Percentiles rank a stretch among this genome's conserved stretches.
phyloP scores from a whole-genome alignment of 2,888 invertebrate species.

The Epirrhoe alternata region DNA sequence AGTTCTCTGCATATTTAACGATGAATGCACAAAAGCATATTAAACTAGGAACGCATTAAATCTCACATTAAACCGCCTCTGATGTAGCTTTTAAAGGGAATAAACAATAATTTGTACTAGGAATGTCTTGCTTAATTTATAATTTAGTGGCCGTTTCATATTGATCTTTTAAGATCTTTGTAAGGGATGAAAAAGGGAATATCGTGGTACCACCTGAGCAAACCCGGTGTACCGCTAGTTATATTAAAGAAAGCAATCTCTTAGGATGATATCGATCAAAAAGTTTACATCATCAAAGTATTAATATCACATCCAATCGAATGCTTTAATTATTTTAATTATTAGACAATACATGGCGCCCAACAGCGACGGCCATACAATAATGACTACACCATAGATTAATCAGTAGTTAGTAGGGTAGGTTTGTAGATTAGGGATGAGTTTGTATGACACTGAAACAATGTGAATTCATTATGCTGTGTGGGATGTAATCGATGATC shows the following conservation, averaged over 20 bases:
- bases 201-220: neutral
- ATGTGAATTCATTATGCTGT: constrained; percentile 52
- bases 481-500: constrained; percentile 26
- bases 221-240: neutral
- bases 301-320: constrained; percentile 65
- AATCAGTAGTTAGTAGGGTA: neutral
- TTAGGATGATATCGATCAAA: neutral
- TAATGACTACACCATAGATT: constrained; percentile 50
- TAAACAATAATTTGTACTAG: constrained; percentile 14
- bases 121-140: constrained; percentile 5
- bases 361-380: constrained; percentile 61
- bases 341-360: constrained; percentile 73
- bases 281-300: constrained; percentile 38
- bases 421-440: constrained; percentile 2
- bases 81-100: constrained; percentile 1
- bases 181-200: too few species aligned
- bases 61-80: constrained; percentile 21
- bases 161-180: too few species aligned
- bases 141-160: too few species aligned
- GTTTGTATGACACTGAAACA: constrained; percentile 45
- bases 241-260: neutral
- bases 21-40: constrained; percentile 12
- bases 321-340: constrained; percentile 76
- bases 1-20: constrained; percentile 10
- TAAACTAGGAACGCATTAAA: constrained; percentile 23